Percentiles rank a stretch among this genome's conserved stretches.
Evolutionary conservation across 2,888 invertebrate genomes (phyloP).

Genomic region (Dromius quadrimaculatus): DNA sequence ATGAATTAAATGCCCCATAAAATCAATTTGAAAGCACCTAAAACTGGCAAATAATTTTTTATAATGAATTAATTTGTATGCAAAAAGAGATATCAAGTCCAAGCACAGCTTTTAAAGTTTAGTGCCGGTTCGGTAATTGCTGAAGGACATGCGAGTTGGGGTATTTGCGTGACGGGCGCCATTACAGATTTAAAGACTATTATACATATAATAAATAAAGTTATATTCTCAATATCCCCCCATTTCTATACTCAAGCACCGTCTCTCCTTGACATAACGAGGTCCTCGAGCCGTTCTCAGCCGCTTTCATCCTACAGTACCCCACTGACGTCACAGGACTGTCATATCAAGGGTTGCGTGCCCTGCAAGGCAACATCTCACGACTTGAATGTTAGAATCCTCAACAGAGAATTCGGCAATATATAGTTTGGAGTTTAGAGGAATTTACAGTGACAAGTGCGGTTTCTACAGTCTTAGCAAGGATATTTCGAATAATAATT

Average conservation of each 20-base stretch:
- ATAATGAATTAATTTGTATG: slow-evolving; percentile 44
- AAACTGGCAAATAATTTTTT: slow-evolving; percentile 31
- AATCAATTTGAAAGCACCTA: background rate
- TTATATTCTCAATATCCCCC: background rate
- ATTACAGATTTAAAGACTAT: slow-evolving; percentile 16
- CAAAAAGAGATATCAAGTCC: slow-evolving; percentile 9
- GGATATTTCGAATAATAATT: too few species aligned
- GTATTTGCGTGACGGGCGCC: slow-evolving; percentile 1
- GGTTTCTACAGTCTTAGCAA: too few species aligned
- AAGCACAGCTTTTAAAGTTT: background rate
- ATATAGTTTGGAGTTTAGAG: too few species aligned
- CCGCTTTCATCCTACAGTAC: background rate
- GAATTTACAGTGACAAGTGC: too few species aligned
- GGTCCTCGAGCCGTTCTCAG: slow-evolving; percentile 10
- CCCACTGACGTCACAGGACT: slow-evolving; percentile 13
- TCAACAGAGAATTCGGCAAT: too few species aligned
- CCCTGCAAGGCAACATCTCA: too few species aligned
- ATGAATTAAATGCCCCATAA: background rate
- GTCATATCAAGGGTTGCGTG: slow-evolving; percentile 20
- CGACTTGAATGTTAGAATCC: too few species aligned
- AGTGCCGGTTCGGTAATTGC: background rate
- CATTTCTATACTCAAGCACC: background rate
- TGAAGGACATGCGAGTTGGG: slow-evolving; percentile 15
- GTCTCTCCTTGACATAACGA: slow-evolving; percentile 18
- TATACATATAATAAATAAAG: background rate